These are phyloP conservation scores for Dastarcus helophoroides DNA, from an alignment of 2,888 invertebrate species.

Conservation along the genomic window DNA sequence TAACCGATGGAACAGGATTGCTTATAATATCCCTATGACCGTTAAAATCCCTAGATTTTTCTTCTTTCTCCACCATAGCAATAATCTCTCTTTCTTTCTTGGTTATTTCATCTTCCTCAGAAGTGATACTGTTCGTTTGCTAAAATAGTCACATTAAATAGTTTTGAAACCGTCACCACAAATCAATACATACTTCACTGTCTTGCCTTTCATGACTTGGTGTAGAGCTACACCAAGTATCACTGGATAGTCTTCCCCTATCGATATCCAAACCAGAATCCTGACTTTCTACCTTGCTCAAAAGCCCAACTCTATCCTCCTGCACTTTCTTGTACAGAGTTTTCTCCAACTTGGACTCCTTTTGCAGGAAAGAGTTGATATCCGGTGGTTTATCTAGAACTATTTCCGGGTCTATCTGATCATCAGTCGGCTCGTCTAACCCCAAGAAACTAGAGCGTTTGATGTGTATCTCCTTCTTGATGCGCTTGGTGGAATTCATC, in stretches of 20 bases:
- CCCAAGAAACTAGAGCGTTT: slow-evolving; percentile 79
- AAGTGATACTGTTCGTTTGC: slow-evolving; percentile 56
- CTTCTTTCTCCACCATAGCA: slow-evolving; percentile 49
- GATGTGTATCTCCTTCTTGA: slow-evolving; percentile 74
- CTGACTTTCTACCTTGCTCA: slow-evolving; percentile 47
- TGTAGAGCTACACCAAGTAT: slow-evolving; percentile 43
- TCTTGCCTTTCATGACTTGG: slow-evolving; percentile 62
- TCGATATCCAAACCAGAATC: slow-evolving; percentile 72
- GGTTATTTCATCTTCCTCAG: slow-evolving; percentile 66
- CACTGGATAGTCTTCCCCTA: slow-evolving; percentile 39
- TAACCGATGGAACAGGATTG: neutral
- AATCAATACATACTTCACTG: slow-evolving; percentile 46
- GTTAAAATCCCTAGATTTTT: slow-evolving; percentile 43
- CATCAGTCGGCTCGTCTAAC: slow-evolving; percentile 61
- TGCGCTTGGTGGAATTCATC: slow-evolving; percentile 71
- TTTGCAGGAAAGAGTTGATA: slow-evolving; percentile 68
- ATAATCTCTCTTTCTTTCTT: slow-evolving; percentile 56
- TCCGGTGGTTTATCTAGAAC: slow-evolving; percentile 53
- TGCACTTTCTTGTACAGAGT: slow-evolving; percentile 54
- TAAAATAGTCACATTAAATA: slow-evolving; percentile 11
- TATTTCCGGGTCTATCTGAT: slow-evolving; percentile 50
- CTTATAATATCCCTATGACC: slow-evolving; percentile 1
- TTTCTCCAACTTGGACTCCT: slow-evolving; percentile 66
- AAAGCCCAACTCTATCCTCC: slow-evolving; percentile 24
- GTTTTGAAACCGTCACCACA: slow-evolving; percentile 2